These are phyloP conservation scores for Setophaga coronata DNA, from an alignment of 2,113 vertebrate species.

Conservation along the genomic window DNA sequence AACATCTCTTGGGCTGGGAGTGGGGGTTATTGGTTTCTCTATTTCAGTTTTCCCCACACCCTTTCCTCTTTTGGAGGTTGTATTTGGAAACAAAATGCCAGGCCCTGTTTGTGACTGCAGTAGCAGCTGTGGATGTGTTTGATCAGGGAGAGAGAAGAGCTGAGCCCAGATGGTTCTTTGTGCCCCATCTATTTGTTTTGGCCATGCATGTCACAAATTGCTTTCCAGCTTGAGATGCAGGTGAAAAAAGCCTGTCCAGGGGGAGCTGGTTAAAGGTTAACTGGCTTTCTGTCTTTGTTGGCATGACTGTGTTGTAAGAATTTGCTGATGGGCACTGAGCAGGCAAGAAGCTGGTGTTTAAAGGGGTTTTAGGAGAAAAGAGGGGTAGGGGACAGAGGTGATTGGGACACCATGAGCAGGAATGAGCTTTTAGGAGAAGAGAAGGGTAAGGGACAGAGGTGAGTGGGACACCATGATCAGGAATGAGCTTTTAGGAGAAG, in stretches of 20 bases:
- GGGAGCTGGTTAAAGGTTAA: slow-evolving; percentile 44
- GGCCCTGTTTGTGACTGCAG: neutral
- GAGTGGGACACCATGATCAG: neutral
- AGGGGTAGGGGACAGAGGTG: neutral
- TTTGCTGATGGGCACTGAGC: neutral
- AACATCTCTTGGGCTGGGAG: neutral
- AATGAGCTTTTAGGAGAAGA: neutral
- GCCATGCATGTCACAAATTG: neutral
- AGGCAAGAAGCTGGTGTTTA: neutral
- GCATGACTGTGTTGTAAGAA: neutral
- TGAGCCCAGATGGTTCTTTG: slow-evolving; percentile 40
- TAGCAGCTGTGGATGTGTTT: slow-evolving; percentile 38
- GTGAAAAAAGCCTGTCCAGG: neutral
- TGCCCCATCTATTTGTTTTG: slow-evolving; percentile 26
- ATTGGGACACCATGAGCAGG: neutral
- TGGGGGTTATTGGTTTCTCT: neutral
- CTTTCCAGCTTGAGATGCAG: neutral
- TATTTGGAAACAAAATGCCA: neutral
- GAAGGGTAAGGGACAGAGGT: too few relatives aligned
- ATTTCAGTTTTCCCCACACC: neutral
- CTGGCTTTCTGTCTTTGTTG: neutral
- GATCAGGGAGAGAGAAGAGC: neutral
- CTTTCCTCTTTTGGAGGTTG: neutral
- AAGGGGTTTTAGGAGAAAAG: neutral
- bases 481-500: neutral